Conservation (phyloP, 2,113 vertebrate genomes). For the Pluvialis apricaria region DNA sequence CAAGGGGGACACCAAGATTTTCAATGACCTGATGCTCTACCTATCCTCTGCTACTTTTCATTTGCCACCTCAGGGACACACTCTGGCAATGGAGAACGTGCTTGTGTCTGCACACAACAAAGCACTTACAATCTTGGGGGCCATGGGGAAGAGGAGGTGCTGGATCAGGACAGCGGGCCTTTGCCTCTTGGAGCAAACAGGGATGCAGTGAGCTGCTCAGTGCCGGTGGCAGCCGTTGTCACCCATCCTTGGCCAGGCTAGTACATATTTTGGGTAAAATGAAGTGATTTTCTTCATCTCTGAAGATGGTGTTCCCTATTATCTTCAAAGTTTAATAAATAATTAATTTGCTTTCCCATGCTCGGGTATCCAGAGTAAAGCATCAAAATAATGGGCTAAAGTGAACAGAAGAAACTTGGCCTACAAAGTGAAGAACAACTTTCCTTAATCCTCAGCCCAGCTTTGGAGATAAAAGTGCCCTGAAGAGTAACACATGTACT, state of each 20-base stretch:
- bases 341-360: neutral
- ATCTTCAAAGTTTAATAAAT: neutral
- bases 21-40: neutral
- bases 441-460: neutral
- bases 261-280: neutral
- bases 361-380: neutral
- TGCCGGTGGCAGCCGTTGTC: rapidly evolving
- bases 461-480: neutral
- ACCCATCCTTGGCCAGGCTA: neutral
- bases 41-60: neutral
- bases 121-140: rapidly evolving
- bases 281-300: neutral
- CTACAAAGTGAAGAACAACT: neutral
- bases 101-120: neutral
- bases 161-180: rapidly evolving
- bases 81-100: too few species aligned
- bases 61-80: rapidly evolving
- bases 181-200: neutral
- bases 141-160: neutral
- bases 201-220: rapidly evolving
- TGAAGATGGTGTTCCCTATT: neutral
- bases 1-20: neutral
- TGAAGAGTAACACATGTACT: neutral
- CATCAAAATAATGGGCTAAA: neutral
- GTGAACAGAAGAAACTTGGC: neutral